A percentile compares a stretch with the other conserved stretches of the same genome.
phyloP scores from a whole-genome alignment of 2,797 vertebrate species.

The Buceros bicornis region DNA sequence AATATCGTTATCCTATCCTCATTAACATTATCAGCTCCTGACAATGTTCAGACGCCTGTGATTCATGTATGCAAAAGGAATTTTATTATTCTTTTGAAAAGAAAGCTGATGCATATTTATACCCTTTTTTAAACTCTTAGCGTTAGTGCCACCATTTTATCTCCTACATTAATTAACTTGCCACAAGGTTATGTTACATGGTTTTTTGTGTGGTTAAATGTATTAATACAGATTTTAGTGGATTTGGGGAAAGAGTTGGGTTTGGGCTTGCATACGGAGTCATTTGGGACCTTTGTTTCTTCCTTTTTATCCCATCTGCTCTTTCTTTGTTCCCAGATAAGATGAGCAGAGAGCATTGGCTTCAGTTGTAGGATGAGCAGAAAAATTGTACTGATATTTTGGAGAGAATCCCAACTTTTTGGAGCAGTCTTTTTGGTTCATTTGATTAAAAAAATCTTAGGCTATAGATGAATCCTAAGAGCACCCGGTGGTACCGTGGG shows the following conservation, averaged over 20 bases:
- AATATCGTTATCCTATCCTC: constrained; percentile 68
- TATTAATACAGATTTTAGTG: background rate
- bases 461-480: background rate
- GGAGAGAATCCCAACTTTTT: background rate
- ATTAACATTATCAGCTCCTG: constrained; percentile 66
- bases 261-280: background rate
- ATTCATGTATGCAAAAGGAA: constrained; percentile 74
- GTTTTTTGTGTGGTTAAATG: background rate
- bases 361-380: background rate
- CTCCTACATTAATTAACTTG: constrained; percentile 9
- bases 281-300: background rate
- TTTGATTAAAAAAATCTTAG: background rate
- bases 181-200: fast-evolving
- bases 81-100: constrained; percentile 76
- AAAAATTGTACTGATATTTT: background rate
- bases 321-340: background rate
- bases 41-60: constrained; percentile 65
- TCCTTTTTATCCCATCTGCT: constrained; percentile 11
- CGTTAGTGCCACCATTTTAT: constrained; percentile 68
- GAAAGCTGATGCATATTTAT: constrained; percentile 82
- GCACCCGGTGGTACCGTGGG: background rate
- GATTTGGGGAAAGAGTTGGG: background rate
- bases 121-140: constrained; percentile 74
- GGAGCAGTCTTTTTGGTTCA: background rate
- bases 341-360: background rate